Evolutionary conservation across 2,113 vertebrate species (phyloP).

Genomic region (Dasypus novemcinctus): DNA sequence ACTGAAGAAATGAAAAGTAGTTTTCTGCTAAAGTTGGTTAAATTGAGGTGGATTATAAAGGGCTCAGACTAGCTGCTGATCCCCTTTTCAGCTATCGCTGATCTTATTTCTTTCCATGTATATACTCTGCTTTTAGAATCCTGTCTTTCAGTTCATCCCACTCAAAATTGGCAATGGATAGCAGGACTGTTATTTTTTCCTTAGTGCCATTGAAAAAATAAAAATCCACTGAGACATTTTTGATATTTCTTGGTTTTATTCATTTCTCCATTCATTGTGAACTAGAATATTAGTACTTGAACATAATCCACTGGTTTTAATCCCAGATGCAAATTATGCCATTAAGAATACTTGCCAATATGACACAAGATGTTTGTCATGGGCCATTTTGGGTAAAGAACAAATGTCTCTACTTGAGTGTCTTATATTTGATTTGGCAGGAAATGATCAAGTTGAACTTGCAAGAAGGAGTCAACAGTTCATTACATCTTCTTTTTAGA

Average conservation of each 20-base stretch:
- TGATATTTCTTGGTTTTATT: not conserved
- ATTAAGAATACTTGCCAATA: not conserved
- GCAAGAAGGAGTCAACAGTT: not conserved
- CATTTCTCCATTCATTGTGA: not conserved
- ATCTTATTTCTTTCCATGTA: not conserved
- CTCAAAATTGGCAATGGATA: not conserved
- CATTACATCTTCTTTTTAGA: not conserved
- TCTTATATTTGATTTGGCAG: not conserved
- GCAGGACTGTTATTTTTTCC: not conserved
- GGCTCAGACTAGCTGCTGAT: not conserved
- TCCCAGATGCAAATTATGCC: not conserved
- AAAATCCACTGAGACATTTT: not conserved
- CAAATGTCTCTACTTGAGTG: not conserved
- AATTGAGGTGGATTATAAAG: not conserved
- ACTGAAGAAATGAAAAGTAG: fast-evolving
- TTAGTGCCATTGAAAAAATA: not conserved
- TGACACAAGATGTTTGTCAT: fast-evolving
- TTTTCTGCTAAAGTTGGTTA: fast-evolving
- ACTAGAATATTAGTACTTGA: not conserved
- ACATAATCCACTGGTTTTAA: not conserved
- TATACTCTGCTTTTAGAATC: too few relatives aligned
- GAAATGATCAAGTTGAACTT: not conserved
- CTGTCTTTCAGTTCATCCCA: not conserved
- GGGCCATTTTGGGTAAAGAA: not conserved
- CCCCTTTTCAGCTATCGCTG: not conserved